These are phyloP conservation scores for Potamilus streckersoni DNA, from an alignment of 1,140 invertebrate species.

Conservation along the genomic window DNA sequence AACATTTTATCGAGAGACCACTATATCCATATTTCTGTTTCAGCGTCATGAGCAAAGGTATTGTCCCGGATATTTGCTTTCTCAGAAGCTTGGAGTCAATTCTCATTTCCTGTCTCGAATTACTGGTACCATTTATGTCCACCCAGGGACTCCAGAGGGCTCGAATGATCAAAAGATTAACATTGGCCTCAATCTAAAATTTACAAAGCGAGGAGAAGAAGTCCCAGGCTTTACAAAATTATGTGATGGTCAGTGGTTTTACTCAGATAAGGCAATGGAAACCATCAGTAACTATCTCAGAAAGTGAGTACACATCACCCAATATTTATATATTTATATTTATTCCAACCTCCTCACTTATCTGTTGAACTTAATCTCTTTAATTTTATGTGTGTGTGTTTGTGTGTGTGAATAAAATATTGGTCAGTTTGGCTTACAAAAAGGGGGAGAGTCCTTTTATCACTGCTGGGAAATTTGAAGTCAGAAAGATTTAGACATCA, in stretches of 20 bases:
- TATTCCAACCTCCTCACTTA: not conserved
- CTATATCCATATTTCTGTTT: not conserved
- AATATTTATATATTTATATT: not conserved
- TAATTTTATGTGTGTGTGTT: not conserved
- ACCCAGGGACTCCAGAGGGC: conserved; percentile 44
- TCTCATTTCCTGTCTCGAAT: conserved; percentile 81
- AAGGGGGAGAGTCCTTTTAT: too few species aligned
- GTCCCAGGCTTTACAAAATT: conserved; percentile 86
- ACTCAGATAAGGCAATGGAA: conserved; percentile 82
- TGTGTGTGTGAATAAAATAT: not conserved
- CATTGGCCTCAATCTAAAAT: conserved; percentile 92
- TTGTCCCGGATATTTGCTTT: conserved; percentile 62
- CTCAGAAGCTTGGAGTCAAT: conserved; percentile 75
- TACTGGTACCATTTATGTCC: conserved; percentile 83
- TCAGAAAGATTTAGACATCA: too few species aligned
- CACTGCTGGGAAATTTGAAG: too few species aligned
- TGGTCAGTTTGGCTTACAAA: too few species aligned
- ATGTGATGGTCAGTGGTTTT: conserved; percentile 77
- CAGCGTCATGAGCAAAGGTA: conserved; percentile 41
- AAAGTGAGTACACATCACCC: conserved; percentile 53
- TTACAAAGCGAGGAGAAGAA: conserved; percentile 78
- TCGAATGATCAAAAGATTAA: conserved; percentile 72
- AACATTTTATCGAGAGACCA: too few species aligned
- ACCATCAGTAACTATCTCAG: conserved; percentile 78
- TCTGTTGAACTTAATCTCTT: not conserved